Conservation (phyloP, 1,140 invertebrate species). For the Dysdera silvatica region DNA sequence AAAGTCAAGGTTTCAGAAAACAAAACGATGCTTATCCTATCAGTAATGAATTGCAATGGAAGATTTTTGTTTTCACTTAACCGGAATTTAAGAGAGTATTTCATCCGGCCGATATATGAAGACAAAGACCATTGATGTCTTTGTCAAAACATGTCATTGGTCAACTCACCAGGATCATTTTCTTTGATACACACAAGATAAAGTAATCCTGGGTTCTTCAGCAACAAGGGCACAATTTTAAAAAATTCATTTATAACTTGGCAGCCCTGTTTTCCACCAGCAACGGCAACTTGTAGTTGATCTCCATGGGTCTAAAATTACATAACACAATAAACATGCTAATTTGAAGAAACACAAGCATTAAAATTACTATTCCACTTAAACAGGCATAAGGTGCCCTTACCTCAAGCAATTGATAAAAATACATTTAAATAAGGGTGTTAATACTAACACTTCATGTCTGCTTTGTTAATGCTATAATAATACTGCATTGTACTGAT, state of each 20-base stretch:
- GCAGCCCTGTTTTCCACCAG: conserved; percentile 69
- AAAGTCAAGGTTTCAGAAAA: too few species aligned
- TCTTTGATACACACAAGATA: conserved; percentile 78
- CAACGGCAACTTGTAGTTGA: conserved; percentile 57
- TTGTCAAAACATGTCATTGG: too few species aligned
- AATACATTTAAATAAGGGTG: background rate
- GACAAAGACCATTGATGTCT: too few species aligned
- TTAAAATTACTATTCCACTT: background rate
- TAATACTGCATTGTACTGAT: background rate
- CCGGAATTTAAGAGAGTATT: too few species aligned
- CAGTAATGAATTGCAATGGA: too few species aligned
- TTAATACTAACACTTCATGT: background rate
- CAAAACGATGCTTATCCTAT: too few species aligned
- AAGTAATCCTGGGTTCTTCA: conserved; percentile 64
- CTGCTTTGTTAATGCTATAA: background rate
- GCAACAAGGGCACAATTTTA: conserved; percentile 54
- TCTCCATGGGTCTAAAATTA: conserved; percentile 38
- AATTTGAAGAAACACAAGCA: conserved; percentile 7
- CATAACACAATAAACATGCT: conserved; percentile 14
- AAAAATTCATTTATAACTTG: conserved; percentile 70
- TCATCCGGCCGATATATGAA: too few species aligned
- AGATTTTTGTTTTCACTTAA: too few species aligned
- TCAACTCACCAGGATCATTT: conserved; percentile 56
- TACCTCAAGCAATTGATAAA: background rate
- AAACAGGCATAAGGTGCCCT: background rate